Base-by-base conservation (phyloP, 2,888 invertebrate species). In the Hypena proboscidalis region DNA sequence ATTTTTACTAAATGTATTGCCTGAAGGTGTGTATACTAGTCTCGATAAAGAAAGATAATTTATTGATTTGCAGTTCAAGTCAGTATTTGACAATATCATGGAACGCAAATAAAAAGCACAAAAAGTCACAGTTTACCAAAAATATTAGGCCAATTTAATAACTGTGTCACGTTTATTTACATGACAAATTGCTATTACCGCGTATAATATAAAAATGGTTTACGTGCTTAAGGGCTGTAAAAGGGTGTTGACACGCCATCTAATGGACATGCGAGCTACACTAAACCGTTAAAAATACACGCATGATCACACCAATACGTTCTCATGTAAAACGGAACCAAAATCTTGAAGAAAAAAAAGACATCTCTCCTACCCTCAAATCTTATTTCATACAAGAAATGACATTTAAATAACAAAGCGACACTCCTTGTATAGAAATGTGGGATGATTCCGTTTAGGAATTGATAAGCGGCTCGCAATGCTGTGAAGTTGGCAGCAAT, bases 281-380 rank as follows among this genome's bases (percentile, higher is more conserved):
- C 11, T 45, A 44, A 49, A 60, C 61, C 62, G 11, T 10, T 37
- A 15, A 44, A 70, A 74, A 68, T 74, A 76, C 51, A 65, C 65
- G 58, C 65, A 66, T 72, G 74, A 77, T 58, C 67, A 61, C 60
- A 30, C 32, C 17, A 30, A 27, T 54, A 43, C 45, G 54, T 48
- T 32, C 11, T 34, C 54, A 83, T 79, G 71, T 71, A 69, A 70
- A 72, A 83, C 51, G 44, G 77, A 82, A 80, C 80, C 80, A 83
- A 62, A 57, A 52, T 17, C 17, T 48, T 46, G 11, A 40, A 34
- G 25, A 33, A 14, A 11, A 23, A 32, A 23, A 26, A 34, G 1
- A 37, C 27, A 39, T 20, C 20, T 30, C 1, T 32, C 26, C 33
- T 11, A 8, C n/a, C 15, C 6, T 38, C 19, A 27, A 27, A 29